Evolutionary conservation across 2,888 invertebrate genomes (phyloP).

Genomic region (Apamea anceps): DNA sequence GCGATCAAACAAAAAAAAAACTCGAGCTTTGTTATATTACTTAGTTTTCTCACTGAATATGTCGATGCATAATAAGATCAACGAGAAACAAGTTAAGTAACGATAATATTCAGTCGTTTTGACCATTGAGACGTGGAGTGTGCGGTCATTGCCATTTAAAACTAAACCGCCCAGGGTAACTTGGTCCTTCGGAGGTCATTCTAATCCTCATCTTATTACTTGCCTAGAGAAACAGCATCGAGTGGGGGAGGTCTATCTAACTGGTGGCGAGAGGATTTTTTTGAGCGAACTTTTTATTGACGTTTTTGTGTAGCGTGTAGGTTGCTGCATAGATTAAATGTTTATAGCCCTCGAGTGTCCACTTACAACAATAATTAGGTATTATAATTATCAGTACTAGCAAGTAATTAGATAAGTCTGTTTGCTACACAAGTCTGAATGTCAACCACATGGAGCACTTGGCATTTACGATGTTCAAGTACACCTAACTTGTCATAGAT

Average conservation of each 20-base stretch:
- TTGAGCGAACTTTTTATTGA: slow-evolving; percentile 63
- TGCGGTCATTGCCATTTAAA: slow-evolving; percentile 83
- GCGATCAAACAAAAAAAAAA: background rate
- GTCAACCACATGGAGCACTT: slow-evolving; percentile 29
- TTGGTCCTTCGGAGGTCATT: slow-evolving; percentile 67
- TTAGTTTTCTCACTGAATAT: background rate
- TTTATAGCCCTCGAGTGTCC: slow-evolving; percentile 32
- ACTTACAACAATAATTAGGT: slow-evolving; percentile 24
- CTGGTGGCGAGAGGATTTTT: slow-evolving; percentile 64
- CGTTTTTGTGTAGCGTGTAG: slow-evolving; percentile 52
- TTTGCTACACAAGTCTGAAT: slow-evolving; percentile 30
- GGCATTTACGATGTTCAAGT: slow-evolving; percentile 25
- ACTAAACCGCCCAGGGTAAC: slow-evolving; percentile 69
- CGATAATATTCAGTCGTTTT: slow-evolving; percentile 51
- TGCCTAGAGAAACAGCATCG: background rate
- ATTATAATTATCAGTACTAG: slow-evolving; percentile 22
- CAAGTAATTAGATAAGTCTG: slow-evolving; percentile 27
- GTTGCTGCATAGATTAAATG: slow-evolving; percentile 47
- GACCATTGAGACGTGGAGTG: slow-evolving; percentile 68
- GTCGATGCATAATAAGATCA: slow-evolving; percentile 15
- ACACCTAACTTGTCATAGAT: slow-evolving; percentile 26
- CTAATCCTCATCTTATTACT: slow-evolving; percentile 39
- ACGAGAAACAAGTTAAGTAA: slow-evolving; percentile 61
- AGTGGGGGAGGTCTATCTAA: slow-evolving; percentile 58
- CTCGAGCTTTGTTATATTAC: background rate